Percentiles rank a stretch among this genome's conserved stretches.
These are phyloP conservation scores for Distichodus sexfasciatus DNA, from an alignment of 2,797 vertebrate genomes.

Conservation along the genomic window DNA sequence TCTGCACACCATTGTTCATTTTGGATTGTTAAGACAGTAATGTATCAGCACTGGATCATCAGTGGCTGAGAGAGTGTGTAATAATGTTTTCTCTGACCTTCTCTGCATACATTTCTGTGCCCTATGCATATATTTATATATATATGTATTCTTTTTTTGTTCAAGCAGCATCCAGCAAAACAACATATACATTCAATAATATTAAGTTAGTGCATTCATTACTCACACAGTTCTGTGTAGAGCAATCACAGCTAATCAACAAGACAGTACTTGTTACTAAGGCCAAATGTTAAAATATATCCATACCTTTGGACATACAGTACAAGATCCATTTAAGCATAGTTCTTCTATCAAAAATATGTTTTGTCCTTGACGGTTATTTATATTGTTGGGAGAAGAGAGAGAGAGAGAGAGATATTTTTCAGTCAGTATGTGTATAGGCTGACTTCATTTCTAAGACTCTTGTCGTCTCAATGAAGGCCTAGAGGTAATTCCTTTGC, in stretches of 20 bases:
- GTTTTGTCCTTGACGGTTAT: slow-evolving; percentile 27
- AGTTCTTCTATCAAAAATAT: slow-evolving; percentile 32
- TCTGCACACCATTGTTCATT: slow-evolving; percentile 13
- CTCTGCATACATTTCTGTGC: slow-evolving; percentile 43
- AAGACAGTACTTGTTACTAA: slow-evolving; percentile 52
- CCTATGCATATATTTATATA: slow-evolving; percentile 45
- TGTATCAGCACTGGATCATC: slow-evolving; percentile 23
- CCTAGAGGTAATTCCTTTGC: slow-evolving; percentile 34
- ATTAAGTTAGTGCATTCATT: slow-evolving; percentile 67
- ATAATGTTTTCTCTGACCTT: slow-evolving; percentile 31
- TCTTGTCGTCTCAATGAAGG: slow-evolving; percentile 19
- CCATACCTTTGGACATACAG: slow-evolving; percentile 45
- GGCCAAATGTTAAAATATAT: slow-evolving; percentile 64
- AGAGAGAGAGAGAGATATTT: no score
- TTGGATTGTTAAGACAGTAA: slow-evolving; percentile 22
- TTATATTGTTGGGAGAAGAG: slow-evolving; percentile 8
- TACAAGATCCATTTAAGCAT: slow-evolving; percentile 49
- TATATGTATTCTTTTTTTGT: slow-evolving; percentile 58
- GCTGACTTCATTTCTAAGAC: slow-evolving; percentile 32
- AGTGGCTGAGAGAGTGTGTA: slow-evolving; percentile 25
- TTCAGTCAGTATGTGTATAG: slow-evolving; percentile 21
- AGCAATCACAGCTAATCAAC: slow-evolving; percentile 65
- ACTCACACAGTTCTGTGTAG: slow-evolving; percentile 55
- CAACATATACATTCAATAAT: slow-evolving; percentile 75
- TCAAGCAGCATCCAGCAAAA: slow-evolving; percentile 68